Percentiles rank a stretch among this genome's conserved stretches.
These are phyloP conservation scores for Rhinoderma darwinii DNA, from an alignment of 2,113 vertebrate genomes.

Conservation along the genomic window DNA sequence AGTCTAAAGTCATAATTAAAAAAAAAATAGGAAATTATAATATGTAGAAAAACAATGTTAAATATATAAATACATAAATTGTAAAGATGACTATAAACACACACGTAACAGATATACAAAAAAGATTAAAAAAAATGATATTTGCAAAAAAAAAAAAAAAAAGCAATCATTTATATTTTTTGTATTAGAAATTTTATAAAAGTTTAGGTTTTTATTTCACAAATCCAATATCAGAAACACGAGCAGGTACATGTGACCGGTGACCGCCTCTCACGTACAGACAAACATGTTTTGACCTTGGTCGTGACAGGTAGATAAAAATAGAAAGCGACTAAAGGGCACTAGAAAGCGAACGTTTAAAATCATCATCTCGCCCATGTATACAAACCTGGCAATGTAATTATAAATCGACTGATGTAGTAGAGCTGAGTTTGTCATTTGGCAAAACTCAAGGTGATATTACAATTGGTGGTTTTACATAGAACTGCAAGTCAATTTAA, in stretches of 20 bases:
- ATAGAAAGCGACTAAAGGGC: neutral
- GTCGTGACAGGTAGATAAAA: neutral
- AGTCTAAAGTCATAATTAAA: too few species aligned
- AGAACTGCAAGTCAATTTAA: neutral
- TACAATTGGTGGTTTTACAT: neutral
- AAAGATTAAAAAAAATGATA: too few species aligned
- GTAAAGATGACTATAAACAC: too few species aligned
- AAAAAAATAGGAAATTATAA: too few species aligned
- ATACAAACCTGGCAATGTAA: neutral
- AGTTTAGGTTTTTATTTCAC: too few species aligned
- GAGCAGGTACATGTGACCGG: neutral
- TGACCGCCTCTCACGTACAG: neutral
- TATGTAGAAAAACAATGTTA: too few species aligned
- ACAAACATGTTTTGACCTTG: conserved; percentile 5
- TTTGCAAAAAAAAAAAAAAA: too few species aligned
- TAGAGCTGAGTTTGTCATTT: neutral
- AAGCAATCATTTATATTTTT: too few species aligned
- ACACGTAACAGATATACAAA: too few species aligned
- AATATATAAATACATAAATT: too few species aligned
- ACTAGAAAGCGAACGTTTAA: neutral
- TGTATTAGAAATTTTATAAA: too few species aligned
- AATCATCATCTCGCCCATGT: neutral
- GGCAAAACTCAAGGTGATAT: neutral
- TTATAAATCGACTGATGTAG: neutral
- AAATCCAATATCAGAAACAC: too few species aligned